Base-by-base conservation (phyloP, 2,888 invertebrate genomes). In the Helleia helle region DNA sequence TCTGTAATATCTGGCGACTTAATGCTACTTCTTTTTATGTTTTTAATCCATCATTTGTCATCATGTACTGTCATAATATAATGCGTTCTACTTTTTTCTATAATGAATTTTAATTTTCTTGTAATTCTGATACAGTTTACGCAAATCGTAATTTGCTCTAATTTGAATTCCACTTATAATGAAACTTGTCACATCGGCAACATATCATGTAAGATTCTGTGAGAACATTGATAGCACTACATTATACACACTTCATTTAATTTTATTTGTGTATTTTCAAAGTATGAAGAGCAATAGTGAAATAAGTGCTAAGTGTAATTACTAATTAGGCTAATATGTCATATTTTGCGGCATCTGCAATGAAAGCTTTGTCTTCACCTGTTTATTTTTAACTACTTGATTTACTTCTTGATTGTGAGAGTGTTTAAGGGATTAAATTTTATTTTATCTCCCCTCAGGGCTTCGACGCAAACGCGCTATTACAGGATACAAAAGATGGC, bases 401-500 rank as follows among this genome's bases (percentile, higher is more conserved):
- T n/a, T n/a, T n/a, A n/a, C n/a, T n/a, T n/a, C n/a, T n/a, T n/a
- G n/a, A n/a, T n/a, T n/a, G n/a, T n/a, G n/a, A n/a, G n/a, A n/a
- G n/a, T n/a, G n/a, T n/a, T n/a, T n/a, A n/a, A n/a, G n/a, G n/a
- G n/a, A n/a, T n/a, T n/a, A n/a, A n/a, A n/a, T n/a, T n/a, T 18
- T 12, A 22, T 4, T 6, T 36, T 36, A 22, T 22, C 4, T n/a
- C 4, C 17, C 15, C 17, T 24, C 37, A 75, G 74, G 54, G 50
- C 54, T 63, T 44, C 71, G 83, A 11, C 57, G 62, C 26, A 83
- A 79, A 61, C 70, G 83, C 49, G 66, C 71, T 22, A 49, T 52
- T 4, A 42, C 50, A 41, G 77, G 81, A 42, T 84, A 84, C 36
- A 83, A 77, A 8, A 64, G 84, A 49, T 84, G 83, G 83, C 60